A percentile compares a stretch with the other conserved stretches of the same genome.
Evolutionary conservation across 2,113 vertebrate species (phyloP).

Genomic region (Pollachius pollachius): DNA sequence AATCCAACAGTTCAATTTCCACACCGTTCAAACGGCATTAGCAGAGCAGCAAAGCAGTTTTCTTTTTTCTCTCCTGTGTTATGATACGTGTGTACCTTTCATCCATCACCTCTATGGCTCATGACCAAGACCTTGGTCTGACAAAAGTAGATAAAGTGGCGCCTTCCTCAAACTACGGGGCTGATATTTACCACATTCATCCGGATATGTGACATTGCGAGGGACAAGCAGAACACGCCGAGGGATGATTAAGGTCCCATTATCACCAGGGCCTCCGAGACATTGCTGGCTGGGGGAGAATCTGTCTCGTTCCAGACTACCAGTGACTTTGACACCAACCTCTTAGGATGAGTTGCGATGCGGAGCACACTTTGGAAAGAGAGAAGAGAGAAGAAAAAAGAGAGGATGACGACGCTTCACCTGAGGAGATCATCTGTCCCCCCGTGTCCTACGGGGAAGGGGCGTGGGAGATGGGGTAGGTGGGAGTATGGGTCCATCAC

Average conservation of each 20-base stretch:
- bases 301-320: slow-evolving; percentile 64
- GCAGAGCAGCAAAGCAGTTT: slow-evolving; percentile 66
- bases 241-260: slow-evolving; percentile 69
- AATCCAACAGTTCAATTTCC: slow-evolving; percentile 76
- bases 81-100: slow-evolving; percentile 65
- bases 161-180: slow-evolving; percentile 57
- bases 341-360: slow-evolving; percentile 53
- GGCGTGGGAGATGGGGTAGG: neutral
- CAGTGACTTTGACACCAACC: slow-evolving; percentile 72
- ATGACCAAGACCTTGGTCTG: slow-evolving; percentile 70
- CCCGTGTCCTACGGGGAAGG: slow-evolving; percentile 34
- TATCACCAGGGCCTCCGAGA: slow-evolving; percentile 72
- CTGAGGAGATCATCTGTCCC: slow-evolving; percentile 70
- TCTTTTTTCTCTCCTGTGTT: slow-evolving; percentile 47
- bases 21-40: slow-evolving; percentile 73
- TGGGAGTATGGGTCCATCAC: slow-evolving; percentile 39
- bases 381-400: slow-evolving; percentile 17
- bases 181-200: slow-evolving; percentile 71
- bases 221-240: slow-evolving; percentile 73
- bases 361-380: slow-evolving; percentile 22
- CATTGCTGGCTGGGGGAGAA: slow-evolving; percentile 73
- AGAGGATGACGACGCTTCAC: slow-evolving; percentile 53
- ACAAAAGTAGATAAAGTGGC: slow-evolving; percentile 70
- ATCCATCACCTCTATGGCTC: slow-evolving; percentile 62
- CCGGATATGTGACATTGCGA: slow-evolving; percentile 71